These are phyloP conservation scores for Spodoptera exigua DNA, from an alignment of 2,888 invertebrate genomes.

Conservation along the genomic window DNA sequence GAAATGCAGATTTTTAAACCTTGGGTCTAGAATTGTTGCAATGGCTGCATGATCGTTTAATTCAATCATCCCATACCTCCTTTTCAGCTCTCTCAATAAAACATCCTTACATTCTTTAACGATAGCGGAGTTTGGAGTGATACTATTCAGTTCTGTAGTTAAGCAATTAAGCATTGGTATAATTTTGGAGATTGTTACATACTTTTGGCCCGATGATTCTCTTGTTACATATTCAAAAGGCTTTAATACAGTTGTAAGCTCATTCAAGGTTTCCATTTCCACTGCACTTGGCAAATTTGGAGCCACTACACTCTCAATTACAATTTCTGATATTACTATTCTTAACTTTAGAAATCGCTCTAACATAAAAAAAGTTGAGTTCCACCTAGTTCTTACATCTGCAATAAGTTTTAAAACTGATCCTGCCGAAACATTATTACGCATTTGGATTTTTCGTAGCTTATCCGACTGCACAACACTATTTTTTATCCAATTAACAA, in stretches of 20 bases:
- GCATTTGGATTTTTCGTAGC: slow-evolving; percentile 53
- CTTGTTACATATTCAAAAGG: slow-evolving; percentile 58
- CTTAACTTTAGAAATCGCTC: slow-evolving; percentile 50
- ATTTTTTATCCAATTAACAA: slow-evolving; percentile 50
- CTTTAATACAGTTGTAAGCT: slow-evolving; percentile 47
- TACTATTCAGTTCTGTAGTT: slow-evolving; percentile 57
- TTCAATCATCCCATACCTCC: slow-evolving; percentile 58
- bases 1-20: slow-evolving; percentile 61
- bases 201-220: slow-evolving; percentile 58
- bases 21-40: slow-evolving; percentile 36
- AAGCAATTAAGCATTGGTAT: slow-evolving; percentile 63
- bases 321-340: slow-evolving; percentile 53
- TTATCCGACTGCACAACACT: slow-evolving; percentile 50
- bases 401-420: slow-evolving; percentile 52
- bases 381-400: slow-evolving; percentile 52
- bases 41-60: slow-evolving; percentile 57
- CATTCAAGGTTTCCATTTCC: slow-evolving; percentile 39
- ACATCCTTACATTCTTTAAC: slow-evolving; percentile 53
- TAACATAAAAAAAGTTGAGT: slow-evolving; percentile 52
- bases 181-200: slow-evolving; percentile 59
- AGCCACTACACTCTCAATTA: slow-evolving; percentile 52
- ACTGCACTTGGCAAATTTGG: slow-evolving; percentile 52
- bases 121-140: slow-evolving; percentile 51
- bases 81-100: slow-evolving; percentile 57
- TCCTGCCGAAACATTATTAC: slow-evolving; percentile 45